Base-by-base conservation (phyloP, 1,140 invertebrate species). In the Pseudachorutes palmiensis region DNA sequence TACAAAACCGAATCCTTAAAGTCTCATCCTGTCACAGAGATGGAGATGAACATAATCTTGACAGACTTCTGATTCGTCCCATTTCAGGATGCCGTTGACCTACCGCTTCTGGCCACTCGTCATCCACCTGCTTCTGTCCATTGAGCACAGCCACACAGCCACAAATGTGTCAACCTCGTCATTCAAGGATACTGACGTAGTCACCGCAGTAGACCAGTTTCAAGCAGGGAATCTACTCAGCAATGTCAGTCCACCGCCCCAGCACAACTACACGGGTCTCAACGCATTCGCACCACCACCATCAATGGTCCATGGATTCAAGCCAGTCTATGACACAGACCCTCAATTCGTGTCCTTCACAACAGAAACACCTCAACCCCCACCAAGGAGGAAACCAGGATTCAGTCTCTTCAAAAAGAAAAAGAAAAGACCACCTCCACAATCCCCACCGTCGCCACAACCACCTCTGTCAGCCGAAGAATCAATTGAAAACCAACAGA, bases 341-440 rank as follows among this genome's bases (percentile, higher is more conserved):
- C 67, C 72, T 2, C 66, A 70, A 59, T 73, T 70, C 30, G 67
- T 73, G 3, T 66, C 64, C n/a, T 64, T 73, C 29, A 73, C 72
- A 1, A 73, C 72, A 9, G 62, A 71, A 49, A 32, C 45, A 22
- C 63, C 66, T 0, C 62, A 28, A 26, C 59, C 66, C 12, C 60
- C 41, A 24, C 30, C 58, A 30, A 55, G 41, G 36, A 2, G 61
- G 24, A 68, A 68, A 32, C 67, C 67, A 45, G 48, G 65, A 12
- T 62, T 68, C 16, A 64, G 32, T 59, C 22, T 68, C 2, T 68
- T 68, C 51, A 68, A 58, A 30, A 65, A 66, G 51, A 68, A 58
- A 31, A 65, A 68, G 48, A 65, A 68, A 59, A 36, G 59, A 24
- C 67, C 31, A 30, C 55, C 33, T 30, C 31, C 24, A n/a, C 58